Evolutionary conservation across 2,797 vertebrate species (phyloP).

Genomic region (Fistularia commersonii): DNA sequence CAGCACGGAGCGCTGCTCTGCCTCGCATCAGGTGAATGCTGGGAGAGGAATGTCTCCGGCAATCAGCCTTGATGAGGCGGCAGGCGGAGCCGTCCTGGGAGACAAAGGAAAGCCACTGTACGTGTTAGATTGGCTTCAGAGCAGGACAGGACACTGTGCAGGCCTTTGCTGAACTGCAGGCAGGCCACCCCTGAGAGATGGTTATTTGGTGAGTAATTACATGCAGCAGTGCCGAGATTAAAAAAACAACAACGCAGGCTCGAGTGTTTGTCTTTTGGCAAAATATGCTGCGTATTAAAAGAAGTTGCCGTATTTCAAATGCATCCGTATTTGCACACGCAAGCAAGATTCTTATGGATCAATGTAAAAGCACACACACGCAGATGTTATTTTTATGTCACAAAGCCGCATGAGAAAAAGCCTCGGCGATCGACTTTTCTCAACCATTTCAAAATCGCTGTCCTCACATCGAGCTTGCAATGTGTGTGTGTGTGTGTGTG

Average conservation of each 20-base stretch:
- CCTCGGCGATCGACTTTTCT: too few species aligned
- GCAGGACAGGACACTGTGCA: constrained; percentile 63
- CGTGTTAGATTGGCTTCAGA: constrained; percentile 42
- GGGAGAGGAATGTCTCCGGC: constrained; percentile 63
- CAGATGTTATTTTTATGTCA: too few species aligned
- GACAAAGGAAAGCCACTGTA: constrained; percentile 69
- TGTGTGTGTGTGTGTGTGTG: too few species aligned
- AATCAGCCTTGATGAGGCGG: constrained; percentile 70
- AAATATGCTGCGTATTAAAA: constrained; percentile 44
- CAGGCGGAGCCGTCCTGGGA: constrained; percentile 53
- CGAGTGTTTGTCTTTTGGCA: constrained; percentile 37
- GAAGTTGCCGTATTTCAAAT: too few species aligned
- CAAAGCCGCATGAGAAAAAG: too few species aligned
- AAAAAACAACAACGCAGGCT: constrained; percentile 17
- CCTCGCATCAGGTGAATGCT: constrained; percentile 58
- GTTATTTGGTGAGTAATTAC: constrained; percentile 67
- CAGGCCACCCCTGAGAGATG: constrained; percentile 62
- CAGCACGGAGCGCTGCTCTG: neutral
- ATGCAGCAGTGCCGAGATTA: constrained; percentile 32
- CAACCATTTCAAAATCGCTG: too few species aligned
- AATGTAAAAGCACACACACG: too few species aligned
- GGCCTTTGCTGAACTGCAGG: constrained; percentile 51
- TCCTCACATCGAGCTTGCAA: too few species aligned
- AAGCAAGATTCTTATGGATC: too few species aligned
- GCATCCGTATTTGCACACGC: too few species aligned